Conservation (phyloP, 2,113 vertebrate genomes). For the Orthonyx spaldingii region DNA sequence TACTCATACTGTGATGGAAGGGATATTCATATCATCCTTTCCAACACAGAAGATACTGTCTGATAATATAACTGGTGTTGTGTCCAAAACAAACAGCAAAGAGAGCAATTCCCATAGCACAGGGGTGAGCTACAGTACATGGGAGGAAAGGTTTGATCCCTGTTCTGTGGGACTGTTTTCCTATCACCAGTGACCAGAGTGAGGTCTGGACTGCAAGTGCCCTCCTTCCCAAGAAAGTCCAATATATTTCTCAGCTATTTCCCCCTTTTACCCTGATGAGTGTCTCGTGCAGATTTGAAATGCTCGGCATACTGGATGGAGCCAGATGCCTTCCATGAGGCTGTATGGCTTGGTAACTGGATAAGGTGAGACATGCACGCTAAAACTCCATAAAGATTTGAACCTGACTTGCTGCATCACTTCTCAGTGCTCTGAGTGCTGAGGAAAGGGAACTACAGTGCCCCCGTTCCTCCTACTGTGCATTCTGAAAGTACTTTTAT, state of each 20-base stretch:
- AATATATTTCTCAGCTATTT: not conserved
- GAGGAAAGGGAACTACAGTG: not conserved
- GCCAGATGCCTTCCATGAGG: not conserved
- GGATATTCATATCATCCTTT: not conserved
- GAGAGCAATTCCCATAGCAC: not conserved
- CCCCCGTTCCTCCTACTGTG: accelerated
- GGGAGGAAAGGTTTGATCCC: not conserved
- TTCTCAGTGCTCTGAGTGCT: not conserved
- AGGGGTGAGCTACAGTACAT: not conserved
- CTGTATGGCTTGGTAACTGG: not conserved
- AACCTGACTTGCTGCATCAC: not conserved
- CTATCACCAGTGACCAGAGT: not conserved
- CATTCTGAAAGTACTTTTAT: not conserved
- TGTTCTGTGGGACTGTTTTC: not conserved
- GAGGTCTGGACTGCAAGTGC: not conserved
- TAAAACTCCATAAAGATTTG: not conserved
- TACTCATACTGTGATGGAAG: not conserved
- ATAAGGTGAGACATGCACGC: not conserved
- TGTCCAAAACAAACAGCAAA: not conserved
- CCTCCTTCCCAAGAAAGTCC: not conserved
- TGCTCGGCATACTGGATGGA: not conserved
- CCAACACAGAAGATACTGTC: not conserved
- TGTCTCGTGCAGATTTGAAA: not conserved
- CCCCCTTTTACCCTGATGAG: not conserved
- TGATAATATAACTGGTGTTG: not conserved